phyloP scores from a whole-genome alignment of 2,113 vertebrate genomes.

The Nansenia antarctica region DNA sequence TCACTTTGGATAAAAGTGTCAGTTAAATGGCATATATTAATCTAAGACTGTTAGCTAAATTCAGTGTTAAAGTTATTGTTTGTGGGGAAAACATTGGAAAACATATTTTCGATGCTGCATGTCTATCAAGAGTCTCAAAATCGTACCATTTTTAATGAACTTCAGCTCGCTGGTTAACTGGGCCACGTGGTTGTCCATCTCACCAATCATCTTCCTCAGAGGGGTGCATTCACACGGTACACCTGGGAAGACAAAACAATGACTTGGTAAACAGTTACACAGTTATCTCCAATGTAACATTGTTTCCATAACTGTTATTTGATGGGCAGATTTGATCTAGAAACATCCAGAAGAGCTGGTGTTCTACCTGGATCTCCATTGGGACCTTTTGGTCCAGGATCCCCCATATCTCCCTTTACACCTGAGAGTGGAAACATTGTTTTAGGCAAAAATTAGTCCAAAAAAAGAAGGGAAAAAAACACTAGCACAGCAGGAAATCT shows the following conservation, averaged over 20 bases:
- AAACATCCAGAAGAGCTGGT: not conserved
- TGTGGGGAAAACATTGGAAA: not conserved
- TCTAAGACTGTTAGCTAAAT: not conserved
- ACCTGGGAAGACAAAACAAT: constrained; percentile 74
- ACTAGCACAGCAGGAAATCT: not conserved
- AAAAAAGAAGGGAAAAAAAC: constrained; percentile 8
- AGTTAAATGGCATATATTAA: not conserved
- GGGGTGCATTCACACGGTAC: constrained; percentile 92
- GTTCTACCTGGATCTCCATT: constrained; percentile 90
- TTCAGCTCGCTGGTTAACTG: constrained; percentile 89
- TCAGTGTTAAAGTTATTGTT: not conserved
- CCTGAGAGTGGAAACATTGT: constrained; percentile 72
- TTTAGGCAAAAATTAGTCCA: too few relatives aligned
- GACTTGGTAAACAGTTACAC: too few relatives aligned
- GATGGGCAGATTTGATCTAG: too few relatives aligned
- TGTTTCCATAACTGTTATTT: constrained; percentile 1
- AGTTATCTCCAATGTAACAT: too few relatives aligned
- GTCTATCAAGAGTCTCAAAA: not conserved
- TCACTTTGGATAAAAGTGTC: too few relatives aligned
- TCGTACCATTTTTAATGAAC: constrained; percentile 97
- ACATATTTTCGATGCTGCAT: not conserved
- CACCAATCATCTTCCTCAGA: constrained; percentile 92
- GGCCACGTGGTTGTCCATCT: constrained; percentile 93
- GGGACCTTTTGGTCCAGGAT: constrained; percentile 85
- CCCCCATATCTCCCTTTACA: constrained; percentile 90